A percentile compares a stretch with the other conserved stretches of the same genome.
phyloP scores from a whole-genome alignment of 2,113 vertebrate species.

The Suncus etruscus region DNA sequence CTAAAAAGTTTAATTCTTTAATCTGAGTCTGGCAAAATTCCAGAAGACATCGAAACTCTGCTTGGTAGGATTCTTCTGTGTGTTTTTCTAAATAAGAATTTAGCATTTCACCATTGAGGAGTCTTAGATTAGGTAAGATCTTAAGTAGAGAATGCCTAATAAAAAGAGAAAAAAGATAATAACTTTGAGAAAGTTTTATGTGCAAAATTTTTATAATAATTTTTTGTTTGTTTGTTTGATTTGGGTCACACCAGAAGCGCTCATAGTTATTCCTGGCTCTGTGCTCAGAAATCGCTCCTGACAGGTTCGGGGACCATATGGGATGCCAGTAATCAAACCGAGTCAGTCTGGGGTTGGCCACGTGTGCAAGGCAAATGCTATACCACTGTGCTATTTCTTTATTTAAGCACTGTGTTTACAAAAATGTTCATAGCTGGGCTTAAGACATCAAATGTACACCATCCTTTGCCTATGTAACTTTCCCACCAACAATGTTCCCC shows the following conservation, averaged over 20 bases:
- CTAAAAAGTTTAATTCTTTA: conserved; percentile 85
- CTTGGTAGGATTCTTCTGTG: conserved; percentile 69
- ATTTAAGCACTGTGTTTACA: no score
- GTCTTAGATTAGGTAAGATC: conserved; percentile 86
- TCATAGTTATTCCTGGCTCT: no score
- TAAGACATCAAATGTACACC: no score
- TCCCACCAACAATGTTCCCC: no score
- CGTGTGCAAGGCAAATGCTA: no score
- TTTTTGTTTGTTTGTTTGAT: background rate
- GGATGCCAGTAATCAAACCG: no score
- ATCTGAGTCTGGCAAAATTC: conserved; percentile 91
- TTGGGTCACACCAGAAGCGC: background rate
- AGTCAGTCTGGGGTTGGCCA: no score
- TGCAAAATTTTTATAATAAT: background rate
- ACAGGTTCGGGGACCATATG: no score
- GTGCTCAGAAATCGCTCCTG: no score
- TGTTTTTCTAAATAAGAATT: conserved; percentile 56
- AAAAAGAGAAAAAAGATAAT: conserved; percentile 59
- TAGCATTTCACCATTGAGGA: conserved; percentile 87
- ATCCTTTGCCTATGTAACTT: no score
- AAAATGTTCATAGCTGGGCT: no score
- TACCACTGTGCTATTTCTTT: no score
- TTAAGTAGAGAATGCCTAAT: conserved; percentile 88
- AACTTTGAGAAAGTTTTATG: conserved; percentile 9
- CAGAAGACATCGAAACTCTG: conserved; percentile 85